Evolutionary conservation across 2,888 invertebrate species (phyloP).

Genomic region (Nephrotoma flavescens): DNA sequence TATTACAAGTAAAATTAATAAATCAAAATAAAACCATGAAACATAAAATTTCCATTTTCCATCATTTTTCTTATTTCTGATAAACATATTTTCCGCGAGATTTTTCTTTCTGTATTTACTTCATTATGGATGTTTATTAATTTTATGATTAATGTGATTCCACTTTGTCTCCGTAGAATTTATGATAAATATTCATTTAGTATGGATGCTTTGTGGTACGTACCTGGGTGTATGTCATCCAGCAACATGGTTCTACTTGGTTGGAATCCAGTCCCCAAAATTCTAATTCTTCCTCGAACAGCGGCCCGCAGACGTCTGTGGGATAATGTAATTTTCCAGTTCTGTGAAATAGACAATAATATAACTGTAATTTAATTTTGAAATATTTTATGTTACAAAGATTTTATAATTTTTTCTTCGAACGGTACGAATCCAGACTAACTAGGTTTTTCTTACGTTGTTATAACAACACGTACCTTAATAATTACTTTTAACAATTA

Average conservation of each 20-base stretch:
- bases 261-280: conserved; percentile 99
- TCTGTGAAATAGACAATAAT: conserved; percentile 34
- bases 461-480: no score
- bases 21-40: neutral
- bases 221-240: conserved; percentile 98
- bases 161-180: neutral
- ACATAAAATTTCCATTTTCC: neutral
- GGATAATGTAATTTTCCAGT: conserved; percentile 98
- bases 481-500: no score
- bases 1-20: neutral
- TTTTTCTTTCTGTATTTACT: neutral
- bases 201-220: conserved; percentile 11
- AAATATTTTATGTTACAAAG: neutral
- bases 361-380: neutral
- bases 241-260: conserved; percentile 99
- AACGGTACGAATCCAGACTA: no score
- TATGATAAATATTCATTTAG: neutral
- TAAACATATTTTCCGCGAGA: neutral
- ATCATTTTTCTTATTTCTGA: neutral
- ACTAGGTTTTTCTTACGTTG: no score
- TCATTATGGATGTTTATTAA: neutral
- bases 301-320: conserved; percentile 95
- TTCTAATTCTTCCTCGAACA: conserved; percentile 98
- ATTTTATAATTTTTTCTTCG: neutral
- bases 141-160: neutral